phyloP scores from a whole-genome alignment of 2,113 vertebrate genomes.

The Gambusia holbrooki region DNA sequence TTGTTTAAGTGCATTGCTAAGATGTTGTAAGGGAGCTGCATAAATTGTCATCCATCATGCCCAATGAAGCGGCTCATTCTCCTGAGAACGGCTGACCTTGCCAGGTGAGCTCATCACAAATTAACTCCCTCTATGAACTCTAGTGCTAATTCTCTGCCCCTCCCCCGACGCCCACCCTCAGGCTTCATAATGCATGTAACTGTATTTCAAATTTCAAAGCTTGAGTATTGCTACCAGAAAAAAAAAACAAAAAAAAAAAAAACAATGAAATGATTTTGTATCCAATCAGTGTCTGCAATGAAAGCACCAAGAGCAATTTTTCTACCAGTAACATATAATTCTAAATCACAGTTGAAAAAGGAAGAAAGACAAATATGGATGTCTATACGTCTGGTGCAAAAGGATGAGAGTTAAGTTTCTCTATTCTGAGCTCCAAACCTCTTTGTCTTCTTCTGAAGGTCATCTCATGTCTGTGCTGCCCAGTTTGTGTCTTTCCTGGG shows the following conservation, averaged over 20 bases:
- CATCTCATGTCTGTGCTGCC: slow-evolving; percentile 56
- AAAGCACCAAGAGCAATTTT: slow-evolving; percentile 18
- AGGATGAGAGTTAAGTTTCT: slow-evolving; percentile 61
- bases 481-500: slow-evolving; percentile 66
- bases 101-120: slow-evolving; percentile 63
- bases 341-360: slow-evolving; percentile 26
- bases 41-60: slow-evolving; percentile 33
- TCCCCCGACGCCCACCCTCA: background rate
- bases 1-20: background rate
- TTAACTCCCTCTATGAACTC: slow-evolving; percentile 56
- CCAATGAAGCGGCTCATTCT: slow-evolving; percentile 31
- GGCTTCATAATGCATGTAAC: slow-evolving; percentile 15
- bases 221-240: slow-evolving; percentile 11
- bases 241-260: background rate
- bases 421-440: slow-evolving; percentile 61
- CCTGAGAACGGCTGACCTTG: slow-evolving; percentile 57
- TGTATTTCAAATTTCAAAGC: slow-evolving; percentile 15
- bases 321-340: slow-evolving; percentile 53
- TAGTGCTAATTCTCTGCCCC: slow-evolving; percentile 46
- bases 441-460: slow-evolving; percentile 72
- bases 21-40: slow-evolving; percentile 16
- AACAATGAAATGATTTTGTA: slow-evolving; percentile 34
- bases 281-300: slow-evolving; percentile 27
- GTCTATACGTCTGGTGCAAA: slow-evolving; percentile 30
- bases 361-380: slow-evolving; percentile 16